phyloP scores from a whole-genome alignment of 2,797 vertebrate genomes.

The Acanthurus lineatus region DNA sequence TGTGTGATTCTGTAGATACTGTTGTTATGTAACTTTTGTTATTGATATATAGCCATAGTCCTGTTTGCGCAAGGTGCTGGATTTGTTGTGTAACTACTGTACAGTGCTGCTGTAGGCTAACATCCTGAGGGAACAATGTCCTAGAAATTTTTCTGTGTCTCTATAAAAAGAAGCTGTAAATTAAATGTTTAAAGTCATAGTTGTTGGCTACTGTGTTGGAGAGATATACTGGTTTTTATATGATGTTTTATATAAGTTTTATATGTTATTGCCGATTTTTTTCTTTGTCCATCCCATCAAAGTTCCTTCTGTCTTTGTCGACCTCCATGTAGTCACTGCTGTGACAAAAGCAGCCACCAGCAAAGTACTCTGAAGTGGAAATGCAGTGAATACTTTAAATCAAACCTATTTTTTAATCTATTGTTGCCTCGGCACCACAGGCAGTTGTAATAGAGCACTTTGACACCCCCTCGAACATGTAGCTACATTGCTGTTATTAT shows the following conservation, averaged over 20 bases:
- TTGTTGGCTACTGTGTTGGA: too few species aligned
- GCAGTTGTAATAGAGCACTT: slow-evolving; percentile 21
- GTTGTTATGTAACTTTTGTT: neutral
- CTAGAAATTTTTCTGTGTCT: neutral
- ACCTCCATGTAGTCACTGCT: neutral
- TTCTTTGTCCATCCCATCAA: neutral
- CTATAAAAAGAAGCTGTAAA: neutral
- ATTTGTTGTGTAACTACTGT: slow-evolving; percentile 4
- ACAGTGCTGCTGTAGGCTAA: neutral
- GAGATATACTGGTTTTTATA: neutral
- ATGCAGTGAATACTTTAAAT: slow-evolving; percentile 43
- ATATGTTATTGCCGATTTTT: slow-evolving; percentile 1
- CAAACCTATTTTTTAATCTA: slow-evolving; percentile 59
- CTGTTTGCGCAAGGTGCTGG: neutral
- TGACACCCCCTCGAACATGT: slow-evolving; percentile 41
- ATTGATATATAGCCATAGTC: neutral
- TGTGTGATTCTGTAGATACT: neutral
- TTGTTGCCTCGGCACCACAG: slow-evolving; percentile 44
- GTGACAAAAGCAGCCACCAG: slow-evolving; percentile 21
- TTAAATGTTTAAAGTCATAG: neutral
- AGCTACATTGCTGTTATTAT: slow-evolving; percentile 64
- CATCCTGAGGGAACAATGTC: neutral
- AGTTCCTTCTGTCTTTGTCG: neutral
- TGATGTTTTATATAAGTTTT: too few species aligned
- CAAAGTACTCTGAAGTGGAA: slow-evolving; percentile 11